These are phyloP conservation scores for Neofelis nebulosa DNA, from an alignment of 2,113 vertebrate genomes.

Conservation along the genomic window DNA sequence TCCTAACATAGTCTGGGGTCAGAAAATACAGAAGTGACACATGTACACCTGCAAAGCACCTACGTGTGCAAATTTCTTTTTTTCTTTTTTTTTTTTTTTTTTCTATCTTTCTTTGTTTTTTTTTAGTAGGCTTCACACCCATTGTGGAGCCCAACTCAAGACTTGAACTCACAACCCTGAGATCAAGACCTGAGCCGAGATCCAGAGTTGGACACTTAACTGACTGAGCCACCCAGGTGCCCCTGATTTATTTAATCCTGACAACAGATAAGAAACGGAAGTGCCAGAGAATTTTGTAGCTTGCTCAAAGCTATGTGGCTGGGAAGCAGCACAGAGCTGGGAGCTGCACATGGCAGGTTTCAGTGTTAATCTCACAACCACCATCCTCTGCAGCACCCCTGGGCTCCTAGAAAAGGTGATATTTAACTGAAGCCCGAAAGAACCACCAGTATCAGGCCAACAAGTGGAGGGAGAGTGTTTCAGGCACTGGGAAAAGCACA, in stretches of 20 bases:
- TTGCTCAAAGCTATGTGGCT: background rate
- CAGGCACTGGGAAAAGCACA: background rate
- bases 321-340: background rate
- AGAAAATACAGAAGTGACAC: background rate
- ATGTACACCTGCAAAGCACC: background rate
- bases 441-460: background rate
- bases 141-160: too few species aligned
- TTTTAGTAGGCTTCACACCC: too few species aligned
- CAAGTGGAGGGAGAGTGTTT: background rate
- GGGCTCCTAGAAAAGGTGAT: background rate
- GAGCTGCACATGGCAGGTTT: background rate
- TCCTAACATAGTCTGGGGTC: background rate
- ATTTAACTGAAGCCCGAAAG: background rate
- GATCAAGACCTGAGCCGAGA: too few species aligned
- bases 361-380: background rate
- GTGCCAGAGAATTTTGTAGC: background rate
- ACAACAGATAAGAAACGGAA: background rate
- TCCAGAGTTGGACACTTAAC: too few species aligned
- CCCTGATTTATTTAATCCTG: background rate
- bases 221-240: too few species aligned
- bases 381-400: accelerated
- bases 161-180: too few species aligned
- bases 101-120: too few species aligned
- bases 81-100: too few species aligned
- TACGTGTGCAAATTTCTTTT: too few species aligned